These are phyloP conservation scores for Petaurus breviceps DNA, from an alignment of 2,113 vertebrate species.

Conservation along the genomic window DNA sequence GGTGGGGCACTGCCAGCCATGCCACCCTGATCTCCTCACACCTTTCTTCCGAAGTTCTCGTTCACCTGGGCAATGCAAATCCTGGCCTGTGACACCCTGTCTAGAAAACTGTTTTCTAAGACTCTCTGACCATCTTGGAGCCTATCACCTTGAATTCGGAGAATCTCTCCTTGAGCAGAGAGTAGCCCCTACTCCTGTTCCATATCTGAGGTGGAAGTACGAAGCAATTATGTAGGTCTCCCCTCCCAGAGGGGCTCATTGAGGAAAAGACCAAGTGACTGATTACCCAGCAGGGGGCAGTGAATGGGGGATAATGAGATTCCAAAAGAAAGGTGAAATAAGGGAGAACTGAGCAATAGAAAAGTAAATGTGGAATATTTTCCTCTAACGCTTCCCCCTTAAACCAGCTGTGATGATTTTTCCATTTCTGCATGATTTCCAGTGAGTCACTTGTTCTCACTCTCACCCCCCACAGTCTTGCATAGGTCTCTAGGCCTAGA, in stretches of 20 bases:
- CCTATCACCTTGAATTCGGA: background rate
- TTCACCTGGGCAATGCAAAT: background rate
- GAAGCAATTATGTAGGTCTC: background rate
- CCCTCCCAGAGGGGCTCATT: background rate
- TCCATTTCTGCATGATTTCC: background rate
- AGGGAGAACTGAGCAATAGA: background rate
- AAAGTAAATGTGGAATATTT: background rate
- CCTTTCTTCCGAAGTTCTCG: background rate
- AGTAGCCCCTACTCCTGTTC: background rate
- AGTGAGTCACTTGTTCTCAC: background rate
- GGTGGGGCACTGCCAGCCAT: background rate
- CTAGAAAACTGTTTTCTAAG: background rate
- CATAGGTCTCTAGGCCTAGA: background rate
- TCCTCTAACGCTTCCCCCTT: background rate
- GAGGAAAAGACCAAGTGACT: background rate
- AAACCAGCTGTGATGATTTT: background rate
- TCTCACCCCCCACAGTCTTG: background rate
- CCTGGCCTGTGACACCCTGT: background rate
- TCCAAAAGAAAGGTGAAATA: constrained; percentile 4
- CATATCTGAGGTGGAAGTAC: background rate
- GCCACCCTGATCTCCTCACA: background rate
- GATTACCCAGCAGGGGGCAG: background rate
- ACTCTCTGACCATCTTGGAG: background rate
- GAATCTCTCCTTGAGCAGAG: background rate
- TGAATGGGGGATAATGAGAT: background rate